These are phyloP conservation scores for Phalloptychus januarius DNA, from an alignment of 2,797 vertebrate genomes.

Conservation along the genomic window DNA sequence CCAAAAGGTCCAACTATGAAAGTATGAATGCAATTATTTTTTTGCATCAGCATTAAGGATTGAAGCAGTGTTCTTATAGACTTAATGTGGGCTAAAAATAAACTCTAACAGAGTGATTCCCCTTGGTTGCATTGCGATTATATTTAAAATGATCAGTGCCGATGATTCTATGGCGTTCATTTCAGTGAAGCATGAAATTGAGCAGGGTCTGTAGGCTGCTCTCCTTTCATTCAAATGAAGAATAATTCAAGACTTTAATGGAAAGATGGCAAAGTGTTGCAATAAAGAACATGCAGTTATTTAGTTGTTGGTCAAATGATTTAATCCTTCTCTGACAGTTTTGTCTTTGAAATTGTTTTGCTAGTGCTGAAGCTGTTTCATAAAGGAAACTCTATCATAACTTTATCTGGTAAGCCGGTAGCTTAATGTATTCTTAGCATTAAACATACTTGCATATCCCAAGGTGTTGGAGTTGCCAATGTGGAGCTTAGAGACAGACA, in stretches of 20 bases:
- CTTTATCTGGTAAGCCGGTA: background rate
- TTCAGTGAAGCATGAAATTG: conserved; percentile 43
- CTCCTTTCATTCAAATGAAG: conserved; percentile 25
- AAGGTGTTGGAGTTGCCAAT: background rate
- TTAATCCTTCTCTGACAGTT: background rate
- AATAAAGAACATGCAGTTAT: background rate
- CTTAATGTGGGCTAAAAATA: background rate
- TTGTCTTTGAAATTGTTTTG: background rate
- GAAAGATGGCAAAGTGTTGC: background rate
- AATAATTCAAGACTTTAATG: conserved; percentile 19
- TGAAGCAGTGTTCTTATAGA: background rate
- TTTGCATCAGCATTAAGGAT: background rate
- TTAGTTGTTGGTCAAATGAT: background rate
- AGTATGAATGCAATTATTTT: background rate
- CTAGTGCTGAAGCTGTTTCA: background rate
- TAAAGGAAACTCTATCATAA: background rate
- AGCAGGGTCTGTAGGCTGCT: background rate
- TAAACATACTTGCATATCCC: background rate
- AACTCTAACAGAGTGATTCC: background rate
- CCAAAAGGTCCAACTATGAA: background rate
- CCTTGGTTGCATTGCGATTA: background rate
- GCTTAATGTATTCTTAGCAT: background rate
- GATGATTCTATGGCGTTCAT: background rate
- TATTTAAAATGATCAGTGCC: background rate
- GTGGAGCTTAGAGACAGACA: conserved; percentile 3